phyloP scores from a whole-genome alignment of 2,888 invertebrate genomes.

The Mycogona germanica region DNA sequence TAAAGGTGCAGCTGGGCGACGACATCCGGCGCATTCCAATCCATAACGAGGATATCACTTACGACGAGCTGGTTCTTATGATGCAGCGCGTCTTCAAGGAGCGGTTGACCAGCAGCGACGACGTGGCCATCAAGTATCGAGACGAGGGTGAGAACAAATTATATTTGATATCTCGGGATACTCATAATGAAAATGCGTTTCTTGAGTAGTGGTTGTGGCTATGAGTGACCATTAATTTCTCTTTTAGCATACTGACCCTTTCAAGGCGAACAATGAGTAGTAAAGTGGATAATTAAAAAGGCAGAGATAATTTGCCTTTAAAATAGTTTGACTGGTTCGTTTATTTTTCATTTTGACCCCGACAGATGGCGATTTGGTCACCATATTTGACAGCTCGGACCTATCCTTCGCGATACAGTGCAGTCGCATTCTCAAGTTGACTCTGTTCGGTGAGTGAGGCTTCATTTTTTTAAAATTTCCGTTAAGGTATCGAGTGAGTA shows the following conservation, averaged over 20 bases:
- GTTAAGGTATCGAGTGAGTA: background rate
- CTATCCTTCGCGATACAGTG: slow-evolving; percentile 55
- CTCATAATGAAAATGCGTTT: background rate
- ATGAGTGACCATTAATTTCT: too few relatives aligned
- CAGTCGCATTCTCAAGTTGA: slow-evolving; percentile 49
- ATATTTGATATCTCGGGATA: background rate
- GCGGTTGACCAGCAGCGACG: slow-evolving; percentile 48
- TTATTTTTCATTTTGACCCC: slow-evolving; percentile 8
- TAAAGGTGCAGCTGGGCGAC: slow-evolving; percentile 46
- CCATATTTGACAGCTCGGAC: slow-evolving; percentile 56
- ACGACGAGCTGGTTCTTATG: slow-evolving; percentile 54
- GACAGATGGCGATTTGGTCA: slow-evolving; percentile 55
- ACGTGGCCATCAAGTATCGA: slow-evolving; percentile 54
- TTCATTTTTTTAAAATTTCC: background rate
- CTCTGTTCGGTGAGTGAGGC: slow-evolving; percentile 40
- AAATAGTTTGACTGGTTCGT: background rate
- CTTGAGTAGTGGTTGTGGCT: too few relatives aligned
- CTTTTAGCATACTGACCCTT: background rate
- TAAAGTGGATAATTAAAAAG: too few relatives aligned
- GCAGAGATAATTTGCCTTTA: too few relatives aligned
- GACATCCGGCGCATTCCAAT: slow-evolving; percentile 55
- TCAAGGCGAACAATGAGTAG: too few relatives aligned
- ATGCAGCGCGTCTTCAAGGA: slow-evolving; percentile 57
- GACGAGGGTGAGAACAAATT: slow-evolving; percentile 55
- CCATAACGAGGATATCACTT: slow-evolving; percentile 58